phyloP scores from a whole-genome alignment of 1,140 invertebrate genomes.

The Hylaeus anthracinus region DNA sequence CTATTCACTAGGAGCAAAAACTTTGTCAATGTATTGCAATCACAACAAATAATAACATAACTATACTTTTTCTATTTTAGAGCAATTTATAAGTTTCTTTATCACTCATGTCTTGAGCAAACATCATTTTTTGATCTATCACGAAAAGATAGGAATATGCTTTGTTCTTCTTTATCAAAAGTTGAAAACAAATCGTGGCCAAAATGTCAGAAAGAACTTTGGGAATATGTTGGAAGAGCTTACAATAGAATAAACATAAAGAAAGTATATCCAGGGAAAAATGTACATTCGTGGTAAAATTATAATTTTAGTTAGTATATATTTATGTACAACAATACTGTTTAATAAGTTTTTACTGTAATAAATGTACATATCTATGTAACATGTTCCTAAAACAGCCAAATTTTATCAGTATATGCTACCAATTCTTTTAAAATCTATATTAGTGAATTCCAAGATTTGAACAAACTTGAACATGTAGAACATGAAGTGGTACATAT shows the following conservation, averaged over 20 bases:
- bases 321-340: background rate
- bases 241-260: slow-evolving; percentile 21
- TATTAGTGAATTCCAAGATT: background rate
- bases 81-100: slow-evolving; percentile 62
- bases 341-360: slow-evolving; percentile 2
- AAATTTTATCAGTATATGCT: background rate
- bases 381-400: background rate
- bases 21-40: slow-evolving; percentile 12
- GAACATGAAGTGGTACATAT: too few relatives aligned
- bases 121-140: slow-evolving; percentile 29
- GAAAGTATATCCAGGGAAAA: slow-evolving; percentile 54
- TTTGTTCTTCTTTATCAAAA: slow-evolving; percentile 34
- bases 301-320: slow-evolving; percentile 4
- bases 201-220: slow-evolving; percentile 19
- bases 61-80: slow-evolving; percentile 45
- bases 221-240: slow-evolving; percentile 39
- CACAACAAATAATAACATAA: slow-evolving; percentile 34
- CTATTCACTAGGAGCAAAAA: background rate
- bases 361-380: background rate
- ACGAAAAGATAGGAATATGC: slow-evolving; percentile 42
- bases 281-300: background rate
- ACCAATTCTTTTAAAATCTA: background rate
- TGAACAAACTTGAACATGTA: too few relatives aligned
- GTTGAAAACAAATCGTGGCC: slow-evolving; percentile 50
- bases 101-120: slow-evolving; percentile 42